Percentiles rank a stretch among this genome's conserved stretches.
These are phyloP conservation scores for Ennomos erosarius DNA, from an alignment of 2,888 invertebrate species.

Conservation along the genomic window DNA sequence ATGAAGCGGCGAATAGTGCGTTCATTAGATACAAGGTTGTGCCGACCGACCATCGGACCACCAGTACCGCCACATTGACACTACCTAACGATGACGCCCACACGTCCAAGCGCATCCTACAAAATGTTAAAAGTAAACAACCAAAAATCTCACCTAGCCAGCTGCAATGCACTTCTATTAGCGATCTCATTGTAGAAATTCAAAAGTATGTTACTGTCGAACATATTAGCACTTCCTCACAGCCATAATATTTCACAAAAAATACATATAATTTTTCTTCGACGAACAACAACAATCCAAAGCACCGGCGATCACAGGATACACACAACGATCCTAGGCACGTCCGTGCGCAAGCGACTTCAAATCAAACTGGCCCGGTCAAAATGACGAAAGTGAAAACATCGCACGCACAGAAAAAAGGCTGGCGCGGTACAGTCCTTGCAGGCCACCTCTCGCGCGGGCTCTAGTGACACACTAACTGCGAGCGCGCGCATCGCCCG, in stretches of 20 bases:
- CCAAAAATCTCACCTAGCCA: conserved; percentile 80
- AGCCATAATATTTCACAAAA: conserved; percentile 78
- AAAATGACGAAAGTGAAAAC: conserved; percentile 86
- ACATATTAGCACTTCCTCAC: conserved; percentile 84
- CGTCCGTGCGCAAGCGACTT: conserved; percentile 84
- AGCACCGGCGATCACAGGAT: conserved; percentile 81
- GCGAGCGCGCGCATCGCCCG: conserved; percentile 79
- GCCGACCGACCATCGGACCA: conserved; percentile 63
- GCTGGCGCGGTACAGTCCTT: conserved; percentile 81
- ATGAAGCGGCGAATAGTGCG: conserved; percentile 76
- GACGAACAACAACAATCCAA: conserved; percentile 76
- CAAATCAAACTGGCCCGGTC: conserved; percentile 84
- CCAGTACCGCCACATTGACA: conserved; percentile 41
- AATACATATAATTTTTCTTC: conserved; percentile 48
- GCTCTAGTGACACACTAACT: conserved; percentile 84
- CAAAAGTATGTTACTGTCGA: conserved; percentile 79
- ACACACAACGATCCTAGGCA: conserved; percentile 78
- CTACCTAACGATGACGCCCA: conserved; percentile 42
- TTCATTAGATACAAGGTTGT: conserved; percentile 84
- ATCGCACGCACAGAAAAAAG: conserved; percentile 84
- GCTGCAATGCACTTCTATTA: conserved; percentile 83
- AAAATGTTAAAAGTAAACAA: conserved; percentile 72
- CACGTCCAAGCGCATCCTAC: conserved; percentile 54
- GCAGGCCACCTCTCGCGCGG: conserved; percentile 82
- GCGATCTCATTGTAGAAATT: conserved; percentile 84